Conservation (phyloP, 2,797 vertebrate genomes). For the Poecilia wingei region DNA sequence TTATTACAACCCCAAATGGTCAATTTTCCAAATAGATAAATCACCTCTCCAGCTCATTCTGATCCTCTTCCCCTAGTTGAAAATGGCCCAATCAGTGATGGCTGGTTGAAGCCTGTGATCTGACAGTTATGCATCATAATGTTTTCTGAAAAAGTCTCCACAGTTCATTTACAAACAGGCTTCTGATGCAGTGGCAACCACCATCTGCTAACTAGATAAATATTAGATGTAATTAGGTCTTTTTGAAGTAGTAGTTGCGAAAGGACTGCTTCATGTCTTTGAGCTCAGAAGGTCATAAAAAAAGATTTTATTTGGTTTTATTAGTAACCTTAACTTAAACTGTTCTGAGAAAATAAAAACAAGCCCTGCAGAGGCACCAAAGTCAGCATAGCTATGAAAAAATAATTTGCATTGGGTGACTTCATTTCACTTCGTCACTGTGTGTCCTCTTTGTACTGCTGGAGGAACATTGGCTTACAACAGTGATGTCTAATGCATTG, state of each 20-base stretch:
- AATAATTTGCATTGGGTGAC: background rate
- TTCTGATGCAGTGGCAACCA: constrained; percentile 11
- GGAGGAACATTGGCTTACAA: constrained; percentile 9
- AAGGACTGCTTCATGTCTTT: background rate
- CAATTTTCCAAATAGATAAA: constrained; percentile 44
- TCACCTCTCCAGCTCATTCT: constrained; percentile 12
- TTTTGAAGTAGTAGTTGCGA: background rate
- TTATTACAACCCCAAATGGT: constrained; percentile 39
- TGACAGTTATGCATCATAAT: constrained; percentile 4
- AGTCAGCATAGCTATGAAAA: background rate
- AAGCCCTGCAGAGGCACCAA: background rate
- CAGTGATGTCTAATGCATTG: constrained; percentile 15
- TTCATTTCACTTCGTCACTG: background rate
- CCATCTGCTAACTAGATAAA: constrained; percentile 6
- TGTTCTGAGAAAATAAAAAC: background rate
- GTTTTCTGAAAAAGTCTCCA: background rate
- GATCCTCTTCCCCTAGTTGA: constrained; percentile 12
- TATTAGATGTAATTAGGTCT: background rate
- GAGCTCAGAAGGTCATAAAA: background rate
- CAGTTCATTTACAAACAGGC: constrained; percentile 6
- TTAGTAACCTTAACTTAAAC: constrained; percentile 2
- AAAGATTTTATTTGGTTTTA: background rate
- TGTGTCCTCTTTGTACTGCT: background rate
- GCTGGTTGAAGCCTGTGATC: constrained; percentile 11
- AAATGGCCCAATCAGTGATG: constrained; percentile 27